phyloP scores from a whole-genome alignment of 1,140 invertebrate species.

The Eumaeus atala region DNA sequence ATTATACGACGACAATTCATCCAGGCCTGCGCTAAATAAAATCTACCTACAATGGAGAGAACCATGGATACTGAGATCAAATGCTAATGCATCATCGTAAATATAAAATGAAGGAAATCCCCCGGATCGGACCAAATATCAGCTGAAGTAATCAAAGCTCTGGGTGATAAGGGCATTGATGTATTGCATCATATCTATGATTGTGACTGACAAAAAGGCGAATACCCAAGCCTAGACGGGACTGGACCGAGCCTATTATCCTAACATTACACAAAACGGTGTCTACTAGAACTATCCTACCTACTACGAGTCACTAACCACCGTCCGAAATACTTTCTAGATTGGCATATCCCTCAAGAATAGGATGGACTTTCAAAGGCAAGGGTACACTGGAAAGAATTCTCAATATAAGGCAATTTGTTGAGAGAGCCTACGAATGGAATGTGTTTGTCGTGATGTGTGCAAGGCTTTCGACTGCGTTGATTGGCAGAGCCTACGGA shows the following conservation, averaged over 20 bases:
- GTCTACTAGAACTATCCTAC: neutral
- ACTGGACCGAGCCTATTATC: neutral
- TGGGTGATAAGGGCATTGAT: neutral
- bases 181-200: neutral
- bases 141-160: neutral
- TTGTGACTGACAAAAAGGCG: neutral
- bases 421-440: too few relatives aligned
- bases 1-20: too few relatives aligned
- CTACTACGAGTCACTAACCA: conserved; percentile 23
- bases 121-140: neutral
- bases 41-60: neutral
- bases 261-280: conserved; percentile 6
- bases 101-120: neutral
- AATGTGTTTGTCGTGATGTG: too few relatives aligned
- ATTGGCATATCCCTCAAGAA: too few relatives aligned
- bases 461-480: too few relatives aligned
- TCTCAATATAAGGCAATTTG: too few relatives aligned
- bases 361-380: too few relatives aligned
- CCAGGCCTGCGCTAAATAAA: too few relatives aligned
- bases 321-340: conserved; percentile 10
- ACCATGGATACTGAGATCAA: neutral
- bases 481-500: conserved; percentile 15
- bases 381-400: too few relatives aligned
- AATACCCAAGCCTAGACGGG: neutral
- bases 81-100: neutral